A percentile compares a stretch with the other conserved stretches of the same genome.
phyloP scores from a whole-genome alignment of 1,140 invertebrate genomes.

The Elymnias hypermnestra region DNA sequence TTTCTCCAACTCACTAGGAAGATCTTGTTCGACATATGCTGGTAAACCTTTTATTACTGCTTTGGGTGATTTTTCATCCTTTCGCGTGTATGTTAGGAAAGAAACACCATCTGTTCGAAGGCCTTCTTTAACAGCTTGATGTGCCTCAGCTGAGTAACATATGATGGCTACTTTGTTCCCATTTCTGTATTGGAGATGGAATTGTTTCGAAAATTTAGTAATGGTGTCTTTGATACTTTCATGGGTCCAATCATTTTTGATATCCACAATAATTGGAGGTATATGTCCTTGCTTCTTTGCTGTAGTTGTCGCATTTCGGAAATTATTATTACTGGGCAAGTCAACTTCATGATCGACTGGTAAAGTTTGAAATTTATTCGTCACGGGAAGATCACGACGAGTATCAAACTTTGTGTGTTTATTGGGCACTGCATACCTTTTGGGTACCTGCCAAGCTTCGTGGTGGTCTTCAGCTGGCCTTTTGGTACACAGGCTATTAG shows the following conservation, averaged over 20 bases:
- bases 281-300: neutral
- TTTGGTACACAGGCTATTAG: neutral
- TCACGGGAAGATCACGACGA: too few species aligned
- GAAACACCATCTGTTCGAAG: neutral
- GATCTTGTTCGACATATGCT: neutral
- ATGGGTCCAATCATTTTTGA: too few species aligned
- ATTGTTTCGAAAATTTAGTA: too few species aligned
- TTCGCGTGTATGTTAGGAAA: neutral
- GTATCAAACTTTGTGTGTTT: neutral
- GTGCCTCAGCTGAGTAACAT: too few species aligned
- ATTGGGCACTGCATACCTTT: neutral
- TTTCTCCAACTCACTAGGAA: neutral
- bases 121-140: too few species aligned
- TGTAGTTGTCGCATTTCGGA: too few species aligned
- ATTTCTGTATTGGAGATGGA: too few species aligned
- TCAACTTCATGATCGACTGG: too few species aligned
- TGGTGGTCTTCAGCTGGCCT: neutral
- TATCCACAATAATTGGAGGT: neutral
- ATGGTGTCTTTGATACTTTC: too few species aligned
- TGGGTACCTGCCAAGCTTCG: neutral
- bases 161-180: too few species aligned
- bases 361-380: too few species aligned
- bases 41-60: conserved; percentile 6
- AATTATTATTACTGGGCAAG: too few species aligned
- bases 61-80: conserved; percentile 6